phyloP scores from a whole-genome alignment of 2,797 vertebrate species.

The Pseudomugil gertrudae region DNA sequence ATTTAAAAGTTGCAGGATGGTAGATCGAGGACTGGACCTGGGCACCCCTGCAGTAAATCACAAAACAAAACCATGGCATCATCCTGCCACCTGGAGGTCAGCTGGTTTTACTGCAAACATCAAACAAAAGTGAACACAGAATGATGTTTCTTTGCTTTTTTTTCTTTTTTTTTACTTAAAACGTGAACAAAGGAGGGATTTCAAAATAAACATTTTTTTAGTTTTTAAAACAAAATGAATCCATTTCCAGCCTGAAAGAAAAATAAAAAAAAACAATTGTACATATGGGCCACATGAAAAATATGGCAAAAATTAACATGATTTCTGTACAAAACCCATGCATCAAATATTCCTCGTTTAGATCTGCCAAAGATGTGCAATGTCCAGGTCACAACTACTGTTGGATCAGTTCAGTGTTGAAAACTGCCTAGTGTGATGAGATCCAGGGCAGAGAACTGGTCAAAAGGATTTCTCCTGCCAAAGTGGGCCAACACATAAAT shows the following conservation, averaged over 20 bases:
- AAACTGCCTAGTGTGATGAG: conserved; percentile 19
- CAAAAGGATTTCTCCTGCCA: conserved; percentile 15
- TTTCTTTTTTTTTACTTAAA: conserved; percentile 62
- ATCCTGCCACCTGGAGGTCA: conserved; percentile 67
- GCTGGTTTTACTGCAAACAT: not conserved
- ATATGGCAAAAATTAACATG: conserved; percentile 36
- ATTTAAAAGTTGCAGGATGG: too few relatives aligned
- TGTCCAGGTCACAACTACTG: conserved; percentile 1
- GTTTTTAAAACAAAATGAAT: conserved; percentile 52
- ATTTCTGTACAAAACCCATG: conserved; percentile 52
- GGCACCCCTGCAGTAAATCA: too few relatives aligned
- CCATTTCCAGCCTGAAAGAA: conserved; percentile 35
- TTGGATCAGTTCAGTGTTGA: conserved; percentile 18
- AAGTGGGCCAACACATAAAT: conserved; percentile 14
- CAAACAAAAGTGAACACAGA: not conserved
- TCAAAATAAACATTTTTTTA: conserved; percentile 55
- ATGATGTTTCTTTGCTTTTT: too few relatives aligned
- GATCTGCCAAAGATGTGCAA: conserved; percentile 2
- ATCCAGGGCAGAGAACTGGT: conserved; percentile 30
- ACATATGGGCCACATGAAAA: conserved; percentile 42
- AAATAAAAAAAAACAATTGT: conserved; percentile 31
- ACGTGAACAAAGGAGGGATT: conserved; percentile 55
- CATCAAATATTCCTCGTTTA: not conserved
- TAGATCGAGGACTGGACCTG: too few relatives aligned
- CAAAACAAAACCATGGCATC: not conserved